Evolutionary conservation across 1,140 invertebrate genomes (phyloP), one percentile per base, ranked within the genome.

Genomic region (Propsilocerus akamusi): DNA sequence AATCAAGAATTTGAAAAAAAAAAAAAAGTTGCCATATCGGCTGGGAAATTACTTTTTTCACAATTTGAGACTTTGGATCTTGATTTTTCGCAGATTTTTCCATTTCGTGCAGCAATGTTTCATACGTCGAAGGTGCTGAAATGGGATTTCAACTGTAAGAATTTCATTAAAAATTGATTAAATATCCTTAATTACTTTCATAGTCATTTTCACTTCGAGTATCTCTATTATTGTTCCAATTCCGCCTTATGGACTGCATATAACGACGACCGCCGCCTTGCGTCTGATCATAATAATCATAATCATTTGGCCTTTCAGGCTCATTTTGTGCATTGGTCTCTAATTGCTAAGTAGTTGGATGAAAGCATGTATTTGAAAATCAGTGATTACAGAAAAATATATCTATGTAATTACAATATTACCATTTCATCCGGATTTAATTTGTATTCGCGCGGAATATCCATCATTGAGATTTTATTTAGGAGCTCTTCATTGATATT

Each of bases 211-310:
- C 62, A 34, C 63, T 65, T 23, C 63, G 55, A 23, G 64, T 60
- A 50, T 63, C 63, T 1, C 63, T 56, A 55, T 58, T 65, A 7
- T n/a, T n/a, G n/a, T 54, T 59, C 10, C 60, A 59, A 53, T 65
- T 65, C 49, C 65, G 63, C n/a, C 8, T 49, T 30, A n/a, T 30
- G 47, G 26, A 8, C 17, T 25, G 14, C 12, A 24, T 14, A 10
- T 47, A n/a, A n/a, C n/a, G n/a, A n/a, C n/a, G n/a, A n/a, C n/a
- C n/a, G n/a, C n/a, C n/a, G 5, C 25, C 23, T 26, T 47, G 23
- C 10, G 7, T 11, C n/a, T 25, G 46, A 12, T 49, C 47, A 14
- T 26, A 49, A 30, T 49, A 26, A n/a, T 30, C 14, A 30, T 49
- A 17, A 30, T 49, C 14, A 10, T 49, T 26, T 12, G 37, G 5